Evolutionary conservation across 2,113 vertebrate species (phyloP).

Genomic region (Proteles cristata): DNA sequence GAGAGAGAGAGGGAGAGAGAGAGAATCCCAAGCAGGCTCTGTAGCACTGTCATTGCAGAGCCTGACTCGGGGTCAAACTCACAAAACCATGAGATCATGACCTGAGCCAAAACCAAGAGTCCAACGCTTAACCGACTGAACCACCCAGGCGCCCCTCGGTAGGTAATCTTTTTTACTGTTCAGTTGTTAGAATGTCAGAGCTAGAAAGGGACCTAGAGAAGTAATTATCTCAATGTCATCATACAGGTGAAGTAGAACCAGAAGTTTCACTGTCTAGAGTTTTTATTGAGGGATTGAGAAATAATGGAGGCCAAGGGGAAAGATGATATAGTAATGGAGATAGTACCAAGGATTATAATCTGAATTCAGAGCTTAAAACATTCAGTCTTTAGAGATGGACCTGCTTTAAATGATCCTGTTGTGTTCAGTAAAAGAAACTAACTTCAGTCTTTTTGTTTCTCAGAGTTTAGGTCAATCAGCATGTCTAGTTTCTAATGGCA

Average conservation of each 20-base stretch:
- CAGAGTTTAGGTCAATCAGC: not conserved
- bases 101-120: too few species aligned
- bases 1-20: too few species aligned
- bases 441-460: not conserved
- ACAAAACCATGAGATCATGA: too few species aligned
- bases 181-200: not conserved
- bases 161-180: constrained; percentile 19
- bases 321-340: not conserved
- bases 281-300: constrained; percentile 45
- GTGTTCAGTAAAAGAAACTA: constrained; percentile 3
- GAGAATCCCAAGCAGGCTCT: too few species aligned
- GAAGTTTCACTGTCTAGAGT: constrained; percentile 32
- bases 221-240: not conserved
- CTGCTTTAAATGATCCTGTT: not conserved
- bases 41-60: too few species aligned
- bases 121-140: too few species aligned
- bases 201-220: not conserved
- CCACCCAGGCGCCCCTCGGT: not conserved
- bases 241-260: not conserved
- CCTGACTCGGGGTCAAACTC: too few species aligned
- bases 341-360: constrained; percentile 30
- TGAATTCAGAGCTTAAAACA: constrained; percentile 33
- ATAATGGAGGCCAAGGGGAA: constrained; percentile 4
- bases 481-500: not conserved
- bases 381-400: constrained; percentile 25